Percentiles rank a stretch among this genome's conserved stretches.
Evolutionary conservation across 2,888 invertebrate species (phyloP).

Genomic region (Trissolcus japonicus): DNA sequence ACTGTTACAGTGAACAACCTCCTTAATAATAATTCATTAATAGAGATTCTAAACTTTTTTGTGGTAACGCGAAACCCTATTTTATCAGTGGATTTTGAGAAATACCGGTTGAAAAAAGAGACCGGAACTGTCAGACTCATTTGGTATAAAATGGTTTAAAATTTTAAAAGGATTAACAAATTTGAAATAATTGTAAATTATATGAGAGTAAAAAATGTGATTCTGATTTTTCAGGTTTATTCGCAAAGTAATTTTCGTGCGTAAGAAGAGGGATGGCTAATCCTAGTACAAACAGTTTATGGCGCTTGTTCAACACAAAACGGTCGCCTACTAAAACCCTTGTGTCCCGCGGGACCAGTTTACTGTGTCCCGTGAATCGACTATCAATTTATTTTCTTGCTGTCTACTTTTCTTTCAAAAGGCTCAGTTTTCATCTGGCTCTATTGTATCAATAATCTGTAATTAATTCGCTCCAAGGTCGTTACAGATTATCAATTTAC

Average conservation of each 20-base stretch:
- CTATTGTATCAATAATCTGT: constrained; percentile 55
- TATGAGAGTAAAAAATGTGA: too few species aligned
- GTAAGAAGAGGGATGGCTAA: constrained; percentile 65
- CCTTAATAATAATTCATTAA: too few species aligned
- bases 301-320: constrained; percentile 67
- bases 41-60: too few species aligned
- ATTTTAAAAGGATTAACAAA: too few species aligned
- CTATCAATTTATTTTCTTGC: constrained; percentile 73
- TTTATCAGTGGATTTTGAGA: too few species aligned
- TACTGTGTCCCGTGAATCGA: constrained; percentile 70
- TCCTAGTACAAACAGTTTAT: constrained; percentile 73
- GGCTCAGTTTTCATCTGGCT: constrained; percentile 52
- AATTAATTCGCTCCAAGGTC: constrained; percentile 38
- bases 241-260: constrained; percentile 63
- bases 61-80: too few species aligned
- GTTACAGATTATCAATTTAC: constrained; percentile 5
- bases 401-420: constrained; percentile 63
- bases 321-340: constrained; percentile 58
- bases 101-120: too few species aligned
- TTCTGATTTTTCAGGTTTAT: constrained; percentile 55
- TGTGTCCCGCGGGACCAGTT: constrained; percentile 71
- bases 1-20: too few species aligned
- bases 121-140: too few species aligned
- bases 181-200: too few species aligned
- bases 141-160: too few species aligned